Percentiles rank a stretch among this genome's conserved stretches.
Evolutionary conservation across 2,797 vertebrate genomes (phyloP).

Genomic region (Saxicola maurus): DNA sequence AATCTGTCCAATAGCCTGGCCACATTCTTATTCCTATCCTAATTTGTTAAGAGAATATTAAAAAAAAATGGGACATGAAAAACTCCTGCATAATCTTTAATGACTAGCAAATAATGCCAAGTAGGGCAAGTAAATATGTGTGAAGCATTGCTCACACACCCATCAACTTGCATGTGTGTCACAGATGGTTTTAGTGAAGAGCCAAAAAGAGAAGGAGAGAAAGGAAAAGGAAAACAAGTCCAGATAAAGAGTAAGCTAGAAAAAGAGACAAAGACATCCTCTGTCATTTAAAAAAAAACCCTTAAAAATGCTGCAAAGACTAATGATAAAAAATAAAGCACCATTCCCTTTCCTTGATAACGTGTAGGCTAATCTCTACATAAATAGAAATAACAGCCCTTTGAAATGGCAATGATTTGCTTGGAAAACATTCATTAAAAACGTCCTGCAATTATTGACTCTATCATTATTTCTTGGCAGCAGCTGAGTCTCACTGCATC

Average conservation of each 20-base stretch:
- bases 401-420: slow-evolving; percentile 62
- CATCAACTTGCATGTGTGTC: slow-evolving; percentile 5
- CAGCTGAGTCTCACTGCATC: slow-evolving; percentile 9
- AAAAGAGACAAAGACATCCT: neutral
- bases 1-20: neutral
- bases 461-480: slow-evolving; percentile 61
- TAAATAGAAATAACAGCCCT: slow-evolving; percentile 53
- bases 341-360: neutral
- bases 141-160: neutral
- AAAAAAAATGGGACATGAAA: neutral
- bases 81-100: slow-evolving; percentile 2
- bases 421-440: slow-evolving; percentile 67
- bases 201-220: slow-evolving; percentile 6
- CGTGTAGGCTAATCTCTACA: neutral
- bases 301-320: neutral
- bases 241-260: slow-evolving; percentile 7
- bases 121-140: slow-evolving; percentile 26
- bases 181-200: slow-evolving; percentile 19
- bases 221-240: slow-evolving; percentile 31
- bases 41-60: neutral
- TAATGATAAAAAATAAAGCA: neutral
- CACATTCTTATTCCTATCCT: neutral
- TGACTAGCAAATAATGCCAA: slow-evolving; percentile 47
- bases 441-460: slow-evolving; percentile 60
- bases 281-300: neutral